Percentiles rank a stretch among this genome's conserved stretches.
Conservation (phyloP, 2,113 vertebrate genomes). For the Ciconia boyciana region DNA sequence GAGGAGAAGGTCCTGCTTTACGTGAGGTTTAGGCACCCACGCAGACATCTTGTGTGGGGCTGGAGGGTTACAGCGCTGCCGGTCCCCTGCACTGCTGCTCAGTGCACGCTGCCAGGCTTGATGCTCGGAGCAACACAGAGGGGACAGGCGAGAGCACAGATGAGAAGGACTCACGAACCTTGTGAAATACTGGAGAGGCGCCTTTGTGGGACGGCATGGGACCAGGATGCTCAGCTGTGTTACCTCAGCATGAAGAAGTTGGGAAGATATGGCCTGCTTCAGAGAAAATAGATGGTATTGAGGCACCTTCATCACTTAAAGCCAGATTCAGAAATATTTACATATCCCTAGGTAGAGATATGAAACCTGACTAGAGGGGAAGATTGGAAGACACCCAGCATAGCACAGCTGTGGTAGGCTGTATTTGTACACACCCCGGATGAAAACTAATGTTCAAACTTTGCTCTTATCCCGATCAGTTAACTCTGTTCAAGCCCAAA, state of each 20-base stretch:
- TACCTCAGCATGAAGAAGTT: not conserved
- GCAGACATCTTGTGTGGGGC: not conserved
- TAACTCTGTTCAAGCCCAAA: not conserved
- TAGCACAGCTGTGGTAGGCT: not conserved
- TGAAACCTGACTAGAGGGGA: not conserved
- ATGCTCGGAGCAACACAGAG: fast-evolving
- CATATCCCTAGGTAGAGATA: not conserved
- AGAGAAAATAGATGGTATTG: not conserved
- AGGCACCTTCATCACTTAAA: not conserved
- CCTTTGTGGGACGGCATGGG: not conserved
- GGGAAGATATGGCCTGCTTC: not conserved
- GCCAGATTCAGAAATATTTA: slow-evolving; percentile 6
- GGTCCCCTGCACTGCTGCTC: not conserved
- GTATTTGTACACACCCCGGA: not conserved
- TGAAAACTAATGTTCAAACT: not conserved
- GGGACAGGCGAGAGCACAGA: not conserved
- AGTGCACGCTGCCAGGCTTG: fast-evolving
- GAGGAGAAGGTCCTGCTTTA: not conserved
- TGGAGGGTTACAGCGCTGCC: not conserved
- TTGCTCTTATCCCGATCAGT: not conserved
- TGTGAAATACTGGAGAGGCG: not conserved
- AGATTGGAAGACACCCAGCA: not conserved
- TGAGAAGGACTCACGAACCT: not conserved
- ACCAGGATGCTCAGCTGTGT: not conserved
- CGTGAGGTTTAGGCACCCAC: not conserved